These are phyloP conservation scores for Pantala flavescens DNA, from an alignment of 1,140 invertebrate genomes.

Conservation along the genomic window DNA sequence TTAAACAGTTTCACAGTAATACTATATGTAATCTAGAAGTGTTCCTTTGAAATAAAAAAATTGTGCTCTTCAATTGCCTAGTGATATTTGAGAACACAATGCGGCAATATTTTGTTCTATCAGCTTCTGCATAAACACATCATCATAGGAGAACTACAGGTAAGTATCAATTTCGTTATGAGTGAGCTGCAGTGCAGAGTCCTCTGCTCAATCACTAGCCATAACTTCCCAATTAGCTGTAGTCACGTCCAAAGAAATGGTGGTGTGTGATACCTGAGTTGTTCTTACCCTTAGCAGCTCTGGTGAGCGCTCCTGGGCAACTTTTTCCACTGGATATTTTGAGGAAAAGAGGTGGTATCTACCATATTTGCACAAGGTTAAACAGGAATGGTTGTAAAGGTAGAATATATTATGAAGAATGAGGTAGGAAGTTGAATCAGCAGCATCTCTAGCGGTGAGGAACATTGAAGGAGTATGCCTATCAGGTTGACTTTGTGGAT, in stretches of 20 bases:
- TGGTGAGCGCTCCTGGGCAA: neutral
- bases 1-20: no score
- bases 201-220: neutral
- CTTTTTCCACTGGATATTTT: neutral
- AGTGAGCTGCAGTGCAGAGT: neutral
- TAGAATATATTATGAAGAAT: neutral
- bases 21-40: no score
- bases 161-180: neutral
- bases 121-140: no score
- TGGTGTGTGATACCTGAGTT: neutral
- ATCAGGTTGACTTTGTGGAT: neutral
- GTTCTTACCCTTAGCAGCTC: constrained; percentile 7
- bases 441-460: neutral
- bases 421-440: neutral
- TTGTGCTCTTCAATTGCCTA: no score
- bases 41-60: no score
- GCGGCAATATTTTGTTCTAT: no score
- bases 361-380: neutral
- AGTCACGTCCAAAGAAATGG: neutral
- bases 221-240: neutral
- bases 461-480: neutral
- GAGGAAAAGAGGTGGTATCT: neutral
- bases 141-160: no score
- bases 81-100: no score
- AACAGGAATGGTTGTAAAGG: neutral